phyloP scores from a whole-genome alignment of 1,140 invertebrate genomes.

The Habropoda laboriosa region DNA sequence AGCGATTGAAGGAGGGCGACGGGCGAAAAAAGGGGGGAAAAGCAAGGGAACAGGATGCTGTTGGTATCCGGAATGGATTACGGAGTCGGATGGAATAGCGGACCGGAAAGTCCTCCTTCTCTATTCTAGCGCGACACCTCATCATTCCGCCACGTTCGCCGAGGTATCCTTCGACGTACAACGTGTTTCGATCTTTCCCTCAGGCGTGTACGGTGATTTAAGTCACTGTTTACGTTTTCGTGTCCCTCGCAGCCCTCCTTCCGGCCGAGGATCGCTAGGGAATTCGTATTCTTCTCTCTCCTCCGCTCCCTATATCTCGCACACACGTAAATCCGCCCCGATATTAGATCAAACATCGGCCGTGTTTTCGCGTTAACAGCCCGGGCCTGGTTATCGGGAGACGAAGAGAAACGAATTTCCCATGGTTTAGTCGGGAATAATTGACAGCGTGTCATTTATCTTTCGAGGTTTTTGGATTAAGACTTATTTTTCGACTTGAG shows the following conservation, averaged over 20 bases:
- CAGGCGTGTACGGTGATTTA: slow-evolving; percentile 67
- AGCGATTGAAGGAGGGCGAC: neutral
- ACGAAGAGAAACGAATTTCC: neutral
- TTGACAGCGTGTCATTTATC: no score
- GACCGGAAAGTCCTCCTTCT: slow-evolving; percentile 61
- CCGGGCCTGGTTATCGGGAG: neutral
- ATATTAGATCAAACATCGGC: slow-evolving; percentile 37
- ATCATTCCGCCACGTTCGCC: slow-evolving; percentile 73
- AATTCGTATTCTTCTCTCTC: slow-evolving; percentile 17
- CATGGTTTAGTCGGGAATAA: neutral
- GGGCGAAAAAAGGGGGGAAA: slow-evolving; percentile 25
- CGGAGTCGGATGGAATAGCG: slow-evolving; percentile 73
- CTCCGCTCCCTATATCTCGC: neutral
- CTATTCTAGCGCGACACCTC: slow-evolving; percentile 69
- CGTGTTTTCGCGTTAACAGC: no score
- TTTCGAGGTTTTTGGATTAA: no score
- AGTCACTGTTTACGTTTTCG: slow-evolving; percentile 66
- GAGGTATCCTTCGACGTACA: slow-evolving; percentile 63
- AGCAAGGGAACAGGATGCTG: slow-evolving; percentile 17
- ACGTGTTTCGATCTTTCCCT: slow-evolving; percentile 58
- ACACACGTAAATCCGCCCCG: slow-evolving; percentile 19
- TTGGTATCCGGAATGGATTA: slow-evolving; percentile 75
- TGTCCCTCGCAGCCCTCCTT: slow-evolving; percentile 33
- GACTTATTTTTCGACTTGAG: no score
- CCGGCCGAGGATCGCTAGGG: slow-evolving; percentile 30